Percentiles rank a stretch among this genome's conserved stretches.
Conservation (phyloP, 2,113 vertebrate species). For the Oryctolagus cuniculus region DNA sequence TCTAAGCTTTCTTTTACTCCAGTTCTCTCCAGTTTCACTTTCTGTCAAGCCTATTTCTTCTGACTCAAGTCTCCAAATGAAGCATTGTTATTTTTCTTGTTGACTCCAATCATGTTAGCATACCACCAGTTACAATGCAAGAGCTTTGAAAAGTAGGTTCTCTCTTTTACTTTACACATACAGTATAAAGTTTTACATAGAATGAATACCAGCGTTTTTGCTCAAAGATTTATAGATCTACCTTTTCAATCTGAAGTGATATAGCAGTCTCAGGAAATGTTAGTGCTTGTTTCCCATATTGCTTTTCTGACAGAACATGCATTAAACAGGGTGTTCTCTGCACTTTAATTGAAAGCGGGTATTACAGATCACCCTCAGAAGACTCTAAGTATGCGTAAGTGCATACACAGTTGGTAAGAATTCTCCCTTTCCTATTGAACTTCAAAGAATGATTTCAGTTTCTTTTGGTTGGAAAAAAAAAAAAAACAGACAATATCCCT, state of each 20-base stretch:
- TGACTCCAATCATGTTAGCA: not conserved
- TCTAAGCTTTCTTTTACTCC: not conserved
- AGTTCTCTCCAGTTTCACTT: not conserved
- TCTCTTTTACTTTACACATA: not conserved
- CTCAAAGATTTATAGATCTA: conserved; percentile 28
- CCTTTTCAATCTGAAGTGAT: conserved; percentile 55
- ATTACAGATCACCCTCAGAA: conserved; percentile 54
- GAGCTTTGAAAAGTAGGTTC: not conserved
- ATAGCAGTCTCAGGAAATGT: not conserved
- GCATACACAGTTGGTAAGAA: conserved; percentile 12
- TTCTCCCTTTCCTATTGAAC: not conserved
- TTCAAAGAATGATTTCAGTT: conserved; percentile 28
- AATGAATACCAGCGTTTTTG: conserved; percentile 27
- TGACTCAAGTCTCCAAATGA: not conserved
- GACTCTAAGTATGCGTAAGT: conserved; percentile 25
- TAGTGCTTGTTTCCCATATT: conserved; percentile 60
- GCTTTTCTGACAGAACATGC: conserved; percentile 40
- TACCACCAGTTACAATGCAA: not conserved
- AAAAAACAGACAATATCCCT: not conserved
- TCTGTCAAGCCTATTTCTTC: not conserved
- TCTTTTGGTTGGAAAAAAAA: not conserved
- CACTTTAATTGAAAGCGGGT: conserved; percentile 65
- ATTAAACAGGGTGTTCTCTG: conserved; percentile 33
- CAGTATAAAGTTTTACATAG: not conserved
- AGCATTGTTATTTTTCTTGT: not conserved